These are phyloP conservation scores for Salpingus planirostris DNA, from an alignment of 2,888 invertebrate genomes.

Conservation along the genomic window DNA sequence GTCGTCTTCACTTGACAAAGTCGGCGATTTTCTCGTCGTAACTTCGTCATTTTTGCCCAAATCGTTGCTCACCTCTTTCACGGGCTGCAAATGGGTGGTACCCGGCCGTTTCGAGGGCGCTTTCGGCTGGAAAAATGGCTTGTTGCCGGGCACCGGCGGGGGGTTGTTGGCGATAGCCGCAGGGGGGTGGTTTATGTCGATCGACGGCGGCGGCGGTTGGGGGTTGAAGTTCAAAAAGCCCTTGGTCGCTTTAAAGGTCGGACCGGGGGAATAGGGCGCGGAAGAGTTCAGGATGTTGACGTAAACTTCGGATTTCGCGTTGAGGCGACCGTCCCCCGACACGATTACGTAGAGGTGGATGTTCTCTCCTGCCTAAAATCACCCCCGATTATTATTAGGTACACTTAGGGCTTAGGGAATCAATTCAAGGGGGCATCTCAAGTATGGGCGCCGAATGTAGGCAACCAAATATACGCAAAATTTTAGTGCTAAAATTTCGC, in stretches of 20 bases:
- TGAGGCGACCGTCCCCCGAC: constrained; percentile 54
- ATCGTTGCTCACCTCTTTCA: constrained; percentile 13
- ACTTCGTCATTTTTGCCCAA: constrained; percentile 5
- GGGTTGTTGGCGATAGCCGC: constrained; percentile 24
- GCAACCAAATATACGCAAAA: no score
- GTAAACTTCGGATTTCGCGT: constrained; percentile 59
- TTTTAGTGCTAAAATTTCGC: no score
- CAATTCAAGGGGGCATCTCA: no score
- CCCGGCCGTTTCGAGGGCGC: constrained; percentile 1
- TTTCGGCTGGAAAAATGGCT: constrained; percentile 19
- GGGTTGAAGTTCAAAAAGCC: constrained; percentile 18
- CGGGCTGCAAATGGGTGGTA: constrained; percentile 11
- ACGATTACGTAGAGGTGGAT: constrained; percentile 61
- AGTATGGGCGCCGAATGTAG: no score
- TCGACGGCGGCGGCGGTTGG: constrained; percentile 23
- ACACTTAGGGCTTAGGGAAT: no score
- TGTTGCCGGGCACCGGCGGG: constrained; percentile 17
- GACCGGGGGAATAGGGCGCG: constrained; percentile 18
- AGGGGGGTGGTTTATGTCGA: no score
- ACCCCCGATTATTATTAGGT: background rate
- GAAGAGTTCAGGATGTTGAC: constrained; percentile 48
- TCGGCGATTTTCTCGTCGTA: constrained; percentile 2
- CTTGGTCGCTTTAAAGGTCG: constrained; percentile 15
- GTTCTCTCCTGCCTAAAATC: constrained; percentile 54
- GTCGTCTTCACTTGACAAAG: constrained; percentile 6